Conservation (phyloP, 2,888 invertebrate species). For the Tricholauxania praeusta region DNA sequence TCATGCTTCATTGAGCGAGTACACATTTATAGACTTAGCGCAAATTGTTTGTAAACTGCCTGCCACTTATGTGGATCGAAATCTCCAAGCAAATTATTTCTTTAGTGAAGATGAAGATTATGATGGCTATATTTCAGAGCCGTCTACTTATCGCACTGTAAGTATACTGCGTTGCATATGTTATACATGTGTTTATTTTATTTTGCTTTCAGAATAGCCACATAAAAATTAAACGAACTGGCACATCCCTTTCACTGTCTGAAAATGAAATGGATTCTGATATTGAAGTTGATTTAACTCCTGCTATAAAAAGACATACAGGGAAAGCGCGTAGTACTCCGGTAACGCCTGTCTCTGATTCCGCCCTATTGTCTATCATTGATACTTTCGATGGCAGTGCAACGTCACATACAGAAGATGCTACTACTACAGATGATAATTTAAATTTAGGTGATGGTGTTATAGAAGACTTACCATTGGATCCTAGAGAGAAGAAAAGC, state of each 20-base stretch:
- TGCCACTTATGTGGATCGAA: conserved; percentile 70
- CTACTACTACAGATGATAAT: conserved; percentile 27
- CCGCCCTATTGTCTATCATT: conserved; percentile 4
- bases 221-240: conserved; percentile 72
- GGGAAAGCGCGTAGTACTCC: conserved; percentile 53
- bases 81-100: conserved; percentile 48
- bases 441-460: conserved; percentile 11
- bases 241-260: conserved; percentile 84
- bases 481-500: conserved; percentile 20
- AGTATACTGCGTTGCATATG: conserved; percentile 30
- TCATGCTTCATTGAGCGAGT: conserved; percentile 68
- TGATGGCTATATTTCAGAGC: conserved; percentile 90
- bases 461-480: conserved; percentile 26
- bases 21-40: conserved; percentile 92
- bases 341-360: conserved; percentile 43
- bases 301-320: conserved; percentile 52
- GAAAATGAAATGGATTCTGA: conserved; percentile 87
- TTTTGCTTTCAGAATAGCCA: conserved; percentile 66
- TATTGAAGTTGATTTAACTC: conserved; percentile 62
- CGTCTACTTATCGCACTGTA: conserved; percentile 70
- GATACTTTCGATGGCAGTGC: conserved; percentile 39
- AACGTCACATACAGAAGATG: conserved; percentile 15
- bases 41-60: conserved; percentile 91
- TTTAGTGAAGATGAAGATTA: conserved; percentile 71
- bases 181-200: background rate